Percentiles rank a stretch among this genome's conserved stretches.
Evolutionary conservation across 2,888 invertebrate genomes (phyloP).

Genomic region (Peribatodes rhomboidaria): DNA sequence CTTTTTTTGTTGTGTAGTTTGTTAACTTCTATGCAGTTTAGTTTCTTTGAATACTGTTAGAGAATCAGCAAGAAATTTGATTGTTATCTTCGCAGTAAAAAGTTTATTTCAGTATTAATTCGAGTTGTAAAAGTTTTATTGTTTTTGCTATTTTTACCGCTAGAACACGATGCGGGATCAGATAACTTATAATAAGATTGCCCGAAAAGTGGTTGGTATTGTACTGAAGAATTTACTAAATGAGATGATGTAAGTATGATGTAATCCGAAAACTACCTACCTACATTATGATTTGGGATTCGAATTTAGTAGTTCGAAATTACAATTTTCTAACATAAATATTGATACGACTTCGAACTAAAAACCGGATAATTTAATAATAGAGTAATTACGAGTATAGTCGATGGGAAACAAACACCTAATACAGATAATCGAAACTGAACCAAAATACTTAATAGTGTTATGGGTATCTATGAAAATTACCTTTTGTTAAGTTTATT

Average conservation of each 20-base stretch:
- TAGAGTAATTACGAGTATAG: too few relatives aligned
- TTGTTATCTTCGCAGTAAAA: constrained; percentile 11
- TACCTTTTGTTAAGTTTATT: too few relatives aligned
- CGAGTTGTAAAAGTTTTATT: constrained; percentile 14
- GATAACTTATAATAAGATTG: background rate
- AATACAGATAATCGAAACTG: too few relatives aligned
- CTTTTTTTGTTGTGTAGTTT: background rate
- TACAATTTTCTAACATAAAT: background rate
- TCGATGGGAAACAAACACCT: too few relatives aligned
- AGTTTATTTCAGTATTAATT: constrained; percentile 1
- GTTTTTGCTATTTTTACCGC: constrained; percentile 11
- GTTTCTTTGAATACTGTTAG: constrained; percentile 9
- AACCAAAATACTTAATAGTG: too few relatives aligned
- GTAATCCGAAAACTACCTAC: too few relatives aligned
- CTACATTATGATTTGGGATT: background rate
- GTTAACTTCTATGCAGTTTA: constrained; percentile 1
- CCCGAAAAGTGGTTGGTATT: background rate
- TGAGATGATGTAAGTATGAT: background rate
- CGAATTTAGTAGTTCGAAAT: background rate
- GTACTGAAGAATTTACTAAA: background rate
- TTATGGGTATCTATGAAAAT: too few relatives aligned
- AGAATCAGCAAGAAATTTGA: constrained; percentile 12
- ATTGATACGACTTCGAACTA: too few relatives aligned
- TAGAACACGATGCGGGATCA: background rate
- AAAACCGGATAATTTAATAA: too few relatives aligned